phyloP scores from a whole-genome alignment of 2,113 vertebrate species.

The Corvus cornix region DNA sequence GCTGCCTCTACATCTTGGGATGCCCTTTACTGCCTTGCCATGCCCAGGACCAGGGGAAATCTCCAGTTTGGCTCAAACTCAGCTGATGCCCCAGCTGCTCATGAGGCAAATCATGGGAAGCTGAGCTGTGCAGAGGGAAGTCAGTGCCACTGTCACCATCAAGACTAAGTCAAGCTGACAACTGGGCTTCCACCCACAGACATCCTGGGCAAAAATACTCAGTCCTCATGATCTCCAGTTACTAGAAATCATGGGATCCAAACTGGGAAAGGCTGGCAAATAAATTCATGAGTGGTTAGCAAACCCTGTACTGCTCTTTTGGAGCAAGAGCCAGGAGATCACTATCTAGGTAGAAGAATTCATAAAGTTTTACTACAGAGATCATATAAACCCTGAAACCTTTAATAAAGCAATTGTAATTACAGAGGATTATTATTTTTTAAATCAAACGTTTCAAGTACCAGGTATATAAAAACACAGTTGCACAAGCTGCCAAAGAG shows the following conservation, averaged over 20 bases:
- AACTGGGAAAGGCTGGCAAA: not conserved
- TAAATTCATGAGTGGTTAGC: not conserved
- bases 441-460: slow-evolving; percentile 9
- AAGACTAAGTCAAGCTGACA: not conserved
- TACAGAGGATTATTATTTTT: slow-evolving; percentile 38
- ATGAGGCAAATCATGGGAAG: not conserved
- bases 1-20: not conserved
- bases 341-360: not conserved
- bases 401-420: slow-evolving; percentile 52
- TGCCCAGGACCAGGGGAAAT: not conserved
- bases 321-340: slow-evolving; percentile 32
- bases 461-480: slow-evolving; percentile 2
- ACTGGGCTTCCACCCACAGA: not conserved
- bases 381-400: slow-evolving; percentile 39
- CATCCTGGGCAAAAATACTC: not conserved
- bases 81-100: not conserved
- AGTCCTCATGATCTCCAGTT: not conserved
- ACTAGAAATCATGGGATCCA: not conserved
- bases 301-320: not conserved
- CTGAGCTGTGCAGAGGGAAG: not conserved
- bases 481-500: slow-evolving; percentile 22
- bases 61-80: not conserved
- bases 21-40: not conserved
- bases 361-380: slow-evolving; percentile 17
- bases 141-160: not conserved